Conservation (phyloP, 2,113 vertebrate genomes). For the Clarias batrachus region DNA sequence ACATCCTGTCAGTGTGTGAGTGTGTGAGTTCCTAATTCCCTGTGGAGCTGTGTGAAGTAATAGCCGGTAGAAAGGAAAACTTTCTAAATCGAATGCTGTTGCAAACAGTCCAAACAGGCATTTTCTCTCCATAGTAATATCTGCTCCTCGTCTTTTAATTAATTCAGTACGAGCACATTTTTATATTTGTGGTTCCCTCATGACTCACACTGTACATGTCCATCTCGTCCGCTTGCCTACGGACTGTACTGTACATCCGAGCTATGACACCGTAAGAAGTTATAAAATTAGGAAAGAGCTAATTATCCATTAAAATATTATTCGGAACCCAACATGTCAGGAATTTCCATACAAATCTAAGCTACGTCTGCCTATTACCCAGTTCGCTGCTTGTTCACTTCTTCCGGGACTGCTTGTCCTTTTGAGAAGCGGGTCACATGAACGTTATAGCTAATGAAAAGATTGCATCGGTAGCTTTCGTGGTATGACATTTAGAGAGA, state of each 20-base stretch:
- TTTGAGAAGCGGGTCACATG: conserved; percentile 48
- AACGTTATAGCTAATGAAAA: conserved; percentile 59
- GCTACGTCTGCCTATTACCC: conserved; percentile 64
- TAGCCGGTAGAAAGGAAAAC: not conserved
- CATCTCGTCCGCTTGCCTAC: not conserved
- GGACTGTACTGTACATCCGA: not conserved
- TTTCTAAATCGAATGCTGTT: not conserved
- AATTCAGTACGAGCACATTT: not conserved
- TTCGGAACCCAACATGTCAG: conserved; percentile 42
- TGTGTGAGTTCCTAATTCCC: not conserved
- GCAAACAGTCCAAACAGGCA: not conserved
- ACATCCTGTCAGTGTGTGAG: not conserved
- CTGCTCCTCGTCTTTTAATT: not conserved
- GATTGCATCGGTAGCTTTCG: conserved; percentile 40
- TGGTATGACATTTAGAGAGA: conserved; percentile 23
- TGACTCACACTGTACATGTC: not conserved
- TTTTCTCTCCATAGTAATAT: not conserved
- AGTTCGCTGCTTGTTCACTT: conserved; percentile 62
- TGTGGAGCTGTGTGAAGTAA: not conserved
- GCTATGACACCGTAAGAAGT: not conserved
- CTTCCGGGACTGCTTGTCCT: conserved; percentile 55
- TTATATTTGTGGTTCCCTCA: not conserved
- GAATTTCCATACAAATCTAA: conserved; percentile 47
- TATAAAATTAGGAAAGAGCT: conserved; percentile 26
- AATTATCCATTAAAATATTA: conserved; percentile 53